Base-by-base conservation (phyloP, 2,113 vertebrate genomes). In the Malurus alboscapulatus region DNA sequence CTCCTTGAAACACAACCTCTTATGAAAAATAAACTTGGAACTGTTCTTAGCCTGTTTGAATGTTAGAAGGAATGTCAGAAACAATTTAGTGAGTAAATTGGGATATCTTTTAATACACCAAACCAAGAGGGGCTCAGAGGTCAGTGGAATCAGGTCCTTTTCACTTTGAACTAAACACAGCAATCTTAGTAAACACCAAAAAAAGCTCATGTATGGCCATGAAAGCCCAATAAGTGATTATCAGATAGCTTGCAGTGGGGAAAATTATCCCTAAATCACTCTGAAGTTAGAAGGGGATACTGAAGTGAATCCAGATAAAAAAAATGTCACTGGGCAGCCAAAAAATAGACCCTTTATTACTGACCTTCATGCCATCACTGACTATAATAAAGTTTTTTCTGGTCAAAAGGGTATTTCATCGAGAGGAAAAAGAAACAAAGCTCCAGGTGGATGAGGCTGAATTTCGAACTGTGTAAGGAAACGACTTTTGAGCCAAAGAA, bases 371-470 rank as follows among this genome's bases (percentile, higher is more conserved):
- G 19, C 9, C 13, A 50, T 34, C 12, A 6, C 7, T 72, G 63
- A 57, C 16, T 14, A 4, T 20, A 54, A 57, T 62, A 68, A 63
- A 48, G 10, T 84, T 84, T 45, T 87, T 81, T 9, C 73, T 72
- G 72, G 22, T 57, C 61, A 92, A 42, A 84, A 99, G 99, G 99
- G 6, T 99, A 99, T 91, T 99, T 98, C 89, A 98, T 99, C 89
- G 99, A 99, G 96, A 98, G 99, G 87, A 99, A 99, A 94, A 99
- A 99, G 98, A 99, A 99, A 62, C 99, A 99, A 96, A 99, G 99
- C 86, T 99, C 99, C 87, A 98, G 99, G 36, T 99, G 99, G 99
- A 99, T 99, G 99, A 98, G 99, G 80, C 72, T 99, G 86, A 99
- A 99, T 97, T 99, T 99, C 95, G 99, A 99, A 93, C 97, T 99